A percentile compares a stretch with the other conserved stretches of the same genome.
These are phyloP conservation scores for Liolophura sinensis DNA, from an alignment of 1,140 invertebrate genomes.

Conservation along the genomic window DNA sequence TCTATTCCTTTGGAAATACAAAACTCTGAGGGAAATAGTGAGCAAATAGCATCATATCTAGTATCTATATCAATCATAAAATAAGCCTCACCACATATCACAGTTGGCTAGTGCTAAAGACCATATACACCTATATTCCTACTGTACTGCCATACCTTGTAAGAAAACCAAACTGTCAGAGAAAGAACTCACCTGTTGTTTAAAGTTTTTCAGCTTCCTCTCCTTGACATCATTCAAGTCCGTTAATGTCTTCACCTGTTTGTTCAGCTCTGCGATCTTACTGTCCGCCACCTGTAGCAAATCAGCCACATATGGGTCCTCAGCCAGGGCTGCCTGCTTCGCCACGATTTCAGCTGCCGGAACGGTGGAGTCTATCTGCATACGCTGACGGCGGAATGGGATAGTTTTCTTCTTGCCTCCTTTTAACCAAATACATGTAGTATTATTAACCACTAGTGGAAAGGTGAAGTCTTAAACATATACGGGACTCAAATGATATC, in stretches of 20 bases:
- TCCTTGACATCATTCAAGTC: conserved; percentile 49
- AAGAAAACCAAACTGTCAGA: too few relatives aligned
- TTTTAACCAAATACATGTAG: conserved; percentile 25
- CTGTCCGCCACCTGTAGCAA: conserved; percentile 56
- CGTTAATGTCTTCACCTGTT: conserved; percentile 28
- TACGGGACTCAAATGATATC: too few relatives aligned
- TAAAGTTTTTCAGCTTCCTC: conserved; percentile 49
- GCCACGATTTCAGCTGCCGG: conserved; percentile 26
- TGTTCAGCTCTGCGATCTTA: conserved; percentile 49
- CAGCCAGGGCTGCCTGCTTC: conserved; percentile 28
- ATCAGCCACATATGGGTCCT: conserved; percentile 57
- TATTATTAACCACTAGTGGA: too few relatives aligned
- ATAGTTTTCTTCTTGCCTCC: conserved; percentile 57
- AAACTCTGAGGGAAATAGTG: too few relatives aligned
- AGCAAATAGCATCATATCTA: too few relatives aligned
- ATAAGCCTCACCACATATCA: too few relatives aligned
- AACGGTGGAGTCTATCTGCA: conserved; percentile 55
- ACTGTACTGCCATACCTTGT: too few relatives aligned
- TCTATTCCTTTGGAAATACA: too few relatives aligned
- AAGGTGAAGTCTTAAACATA: too few relatives aligned
- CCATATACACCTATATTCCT: too few relatives aligned
- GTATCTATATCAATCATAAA: too few relatives aligned
- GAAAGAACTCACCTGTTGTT: conserved; percentile 46
- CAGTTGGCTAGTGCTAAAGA: too few relatives aligned
- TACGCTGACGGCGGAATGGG: conserved; percentile 56